A percentile compares a stretch with the other conserved stretches of the same genome.
These are phyloP conservation scores for Dicaeum eximium DNA, from an alignment of 2,113 vertebrate genomes.

Conservation along the genomic window DNA sequence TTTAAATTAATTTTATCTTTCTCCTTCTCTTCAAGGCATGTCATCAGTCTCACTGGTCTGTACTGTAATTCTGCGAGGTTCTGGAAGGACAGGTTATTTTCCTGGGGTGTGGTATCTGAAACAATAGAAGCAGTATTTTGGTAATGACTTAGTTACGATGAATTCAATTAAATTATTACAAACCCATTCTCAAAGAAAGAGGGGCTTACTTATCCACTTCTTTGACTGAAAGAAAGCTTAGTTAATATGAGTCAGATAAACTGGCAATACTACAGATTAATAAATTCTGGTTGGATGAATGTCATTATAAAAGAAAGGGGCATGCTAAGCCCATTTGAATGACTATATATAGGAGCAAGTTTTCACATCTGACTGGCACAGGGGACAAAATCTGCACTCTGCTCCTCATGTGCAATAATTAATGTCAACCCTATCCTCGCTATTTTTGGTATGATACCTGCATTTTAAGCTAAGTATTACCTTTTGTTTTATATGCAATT, in stretches of 20 bases:
- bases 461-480: neutral
- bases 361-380: neutral
- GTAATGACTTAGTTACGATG: neutral
- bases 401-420: neutral
- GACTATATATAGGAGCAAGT: neutral
- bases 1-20: neutral
- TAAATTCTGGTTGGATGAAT: neutral
- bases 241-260: conserved; percentile 10
- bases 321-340: neutral
- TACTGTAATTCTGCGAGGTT: neutral
- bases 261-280: neutral
- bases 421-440: neutral
- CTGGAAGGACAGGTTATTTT: neutral
- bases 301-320: neutral
- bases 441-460: neutral
- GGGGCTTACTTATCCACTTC: neutral
- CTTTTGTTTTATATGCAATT: conserved; percentile 1
- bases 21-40: neutral
- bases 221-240: neutral
- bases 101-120: neutral
- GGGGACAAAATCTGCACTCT: neutral
- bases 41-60: neutral
- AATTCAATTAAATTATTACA: neutral
- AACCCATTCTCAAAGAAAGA: neutral
- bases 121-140: neutral